Conservation (phyloP, 2,888 invertebrate species). For the Pristionchus arcanus region DNA sequence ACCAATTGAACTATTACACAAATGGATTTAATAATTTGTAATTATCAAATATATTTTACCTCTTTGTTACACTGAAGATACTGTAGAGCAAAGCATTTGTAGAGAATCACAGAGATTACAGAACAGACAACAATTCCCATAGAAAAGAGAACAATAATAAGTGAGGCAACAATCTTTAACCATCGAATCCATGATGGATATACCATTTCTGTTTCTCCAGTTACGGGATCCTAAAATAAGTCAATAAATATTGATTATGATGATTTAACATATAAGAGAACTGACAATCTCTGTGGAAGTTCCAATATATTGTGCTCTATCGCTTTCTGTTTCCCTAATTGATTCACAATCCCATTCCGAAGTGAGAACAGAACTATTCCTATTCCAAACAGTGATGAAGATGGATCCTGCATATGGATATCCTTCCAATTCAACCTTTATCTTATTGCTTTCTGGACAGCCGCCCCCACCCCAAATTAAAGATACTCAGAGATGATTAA, state of each 20-base stretch:
- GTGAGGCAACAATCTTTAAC: conserved; percentile 61
- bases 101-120: conserved; percentile 64
- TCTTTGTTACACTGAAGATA: conserved; percentile 62
- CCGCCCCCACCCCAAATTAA: too few relatives aligned
- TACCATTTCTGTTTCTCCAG: conserved; percentile 79
- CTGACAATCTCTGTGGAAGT: conserved; percentile 63
- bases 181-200: conserved; percentile 78
- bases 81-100: conserved; percentile 65
- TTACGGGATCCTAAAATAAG: conserved; percentile 79
- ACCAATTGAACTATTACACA: conserved; percentile 28
- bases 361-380: conserved; percentile 80
- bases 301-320: conserved; percentile 80
- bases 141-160: conserved; percentile 62
- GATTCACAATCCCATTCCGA: conserved; percentile 82
- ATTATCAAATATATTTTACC: too few relatives aligned
- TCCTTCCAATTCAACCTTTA: background rate
- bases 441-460: too few relatives aligned
- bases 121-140: conserved; percentile 64
- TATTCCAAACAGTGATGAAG: conserved; percentile 81
- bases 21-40: background rate
- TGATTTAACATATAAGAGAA: background rate
- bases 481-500: background rate
- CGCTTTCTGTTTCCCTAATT: conserved; percentile 81
- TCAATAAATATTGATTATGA: too few relatives aligned
- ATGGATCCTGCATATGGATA: conserved; percentile 78